phyloP scores from a whole-genome alignment of 2,888 invertebrate species.

The Ichneumoninae sp. region DNA sequence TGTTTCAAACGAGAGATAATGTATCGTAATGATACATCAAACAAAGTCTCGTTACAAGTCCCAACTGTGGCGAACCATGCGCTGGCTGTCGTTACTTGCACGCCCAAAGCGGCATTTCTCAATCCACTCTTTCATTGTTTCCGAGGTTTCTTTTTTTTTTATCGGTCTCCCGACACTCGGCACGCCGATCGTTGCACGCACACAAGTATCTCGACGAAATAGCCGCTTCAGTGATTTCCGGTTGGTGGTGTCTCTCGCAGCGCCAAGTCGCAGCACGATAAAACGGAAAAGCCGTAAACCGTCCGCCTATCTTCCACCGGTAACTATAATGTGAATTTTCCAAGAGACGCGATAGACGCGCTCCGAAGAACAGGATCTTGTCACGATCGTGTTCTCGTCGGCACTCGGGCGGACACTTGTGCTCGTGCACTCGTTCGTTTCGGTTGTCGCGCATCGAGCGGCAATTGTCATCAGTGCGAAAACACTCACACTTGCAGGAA shows the following conservation, averaged over 20 bases:
- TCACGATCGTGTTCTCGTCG: slow-evolving; percentile 7
- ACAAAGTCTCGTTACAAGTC: slow-evolving; percentile 21
- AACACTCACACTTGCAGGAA: background rate
- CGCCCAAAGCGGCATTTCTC: background rate
- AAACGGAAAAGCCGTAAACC: slow-evolving; percentile 24
- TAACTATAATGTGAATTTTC: slow-evolving; percentile 2
- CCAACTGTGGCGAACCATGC: background rate
- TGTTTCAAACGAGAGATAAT: slow-evolving; percentile 9
- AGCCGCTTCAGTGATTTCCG: background rate
- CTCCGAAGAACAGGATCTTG: background rate
- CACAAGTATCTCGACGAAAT: background rate
- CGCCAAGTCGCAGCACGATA: background rate
- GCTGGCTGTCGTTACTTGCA: background rate
- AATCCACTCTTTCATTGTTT: slow-evolving; percentile 6
- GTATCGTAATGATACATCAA: slow-evolving; percentile 28
- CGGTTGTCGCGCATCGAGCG: slow-evolving; percentile 1
- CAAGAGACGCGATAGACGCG: background rate
- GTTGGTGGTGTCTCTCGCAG: background rate
- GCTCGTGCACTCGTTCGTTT: slow-evolving; percentile 1
- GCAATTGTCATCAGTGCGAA: slow-evolving; percentile 9
- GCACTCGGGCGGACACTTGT: background rate
- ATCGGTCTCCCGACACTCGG: background rate
- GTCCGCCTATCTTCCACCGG: background rate
- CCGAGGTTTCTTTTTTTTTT: slow-evolving; percentile 1
- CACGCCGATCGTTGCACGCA: background rate